Conservation (phyloP, 1,140 invertebrate genomes). For the Drosophila rufa region DNA sequence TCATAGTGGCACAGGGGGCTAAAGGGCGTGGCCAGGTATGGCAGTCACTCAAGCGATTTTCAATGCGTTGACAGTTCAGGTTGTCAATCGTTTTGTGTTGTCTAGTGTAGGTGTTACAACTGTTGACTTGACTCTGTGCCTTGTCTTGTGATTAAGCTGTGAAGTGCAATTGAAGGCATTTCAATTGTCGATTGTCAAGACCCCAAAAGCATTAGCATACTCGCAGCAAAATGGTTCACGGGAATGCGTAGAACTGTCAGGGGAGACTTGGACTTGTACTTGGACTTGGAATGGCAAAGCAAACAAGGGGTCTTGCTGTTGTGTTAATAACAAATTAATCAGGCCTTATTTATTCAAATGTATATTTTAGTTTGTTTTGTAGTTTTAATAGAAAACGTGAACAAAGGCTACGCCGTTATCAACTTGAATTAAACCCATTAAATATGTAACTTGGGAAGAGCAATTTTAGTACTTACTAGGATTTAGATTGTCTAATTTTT, state of each 20-base stretch:
- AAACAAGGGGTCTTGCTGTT: constrained; percentile 5
- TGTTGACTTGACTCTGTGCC: constrained; percentile 45
- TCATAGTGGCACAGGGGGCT: neutral
- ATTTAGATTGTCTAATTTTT: no score
- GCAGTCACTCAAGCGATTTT: constrained; percentile 70
- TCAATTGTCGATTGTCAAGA: constrained; percentile 64
- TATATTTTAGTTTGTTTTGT: neutral
- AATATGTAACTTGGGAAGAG: neutral
- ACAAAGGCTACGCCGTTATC: neutral
- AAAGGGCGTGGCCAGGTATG: constrained; percentile 48
- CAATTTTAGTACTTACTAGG: neutral
- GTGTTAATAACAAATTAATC: neutral
- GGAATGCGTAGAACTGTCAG: constrained; percentile 29
- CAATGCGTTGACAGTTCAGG: constrained; percentile 77
- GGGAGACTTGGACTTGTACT: no score
- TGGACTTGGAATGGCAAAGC: neutral
- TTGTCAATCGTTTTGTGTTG: constrained; percentile 74
- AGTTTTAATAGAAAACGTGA: no score
- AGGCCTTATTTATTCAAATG: neutral
- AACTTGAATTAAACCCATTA: neutral
- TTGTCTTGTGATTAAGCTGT: constrained; percentile 66
- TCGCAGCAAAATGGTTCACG: constrained; percentile 27
- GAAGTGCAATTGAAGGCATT: constrained; percentile 61
- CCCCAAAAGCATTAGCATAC: constrained; percentile 48
- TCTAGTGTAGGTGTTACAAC: constrained; percentile 66